Percentiles rank a stretch among this genome's conserved stretches.
Evolutionary conservation across 2,797 vertebrate species (phyloP).

Genomic region (Aplochiton taeniatus): DNA sequence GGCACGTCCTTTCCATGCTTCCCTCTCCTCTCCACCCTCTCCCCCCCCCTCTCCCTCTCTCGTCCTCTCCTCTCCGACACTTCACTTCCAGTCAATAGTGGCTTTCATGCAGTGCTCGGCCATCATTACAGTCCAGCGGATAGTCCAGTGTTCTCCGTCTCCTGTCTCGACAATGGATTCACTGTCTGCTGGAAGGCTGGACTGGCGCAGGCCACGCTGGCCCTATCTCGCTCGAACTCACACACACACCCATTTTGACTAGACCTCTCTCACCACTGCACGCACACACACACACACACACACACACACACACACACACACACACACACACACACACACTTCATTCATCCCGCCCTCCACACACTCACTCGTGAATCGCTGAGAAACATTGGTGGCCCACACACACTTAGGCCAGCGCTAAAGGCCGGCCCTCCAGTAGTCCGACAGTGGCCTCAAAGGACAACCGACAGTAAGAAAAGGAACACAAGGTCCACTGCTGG

Average conservation of each 20-base stretch:
- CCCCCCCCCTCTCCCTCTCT: not conserved
- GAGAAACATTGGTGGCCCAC: too few relatives aligned
- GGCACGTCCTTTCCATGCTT: not conserved
- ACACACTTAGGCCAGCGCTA: too few relatives aligned
- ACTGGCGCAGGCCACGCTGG: constrained; percentile 11
- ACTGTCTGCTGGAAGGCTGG: constrained; percentile 51
- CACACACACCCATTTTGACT: constrained; percentile 12
- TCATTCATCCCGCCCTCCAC: not conserved
- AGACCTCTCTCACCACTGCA: constrained; percentile 24
- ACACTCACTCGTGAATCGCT: not conserved
- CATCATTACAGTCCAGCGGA: constrained; percentile 69
- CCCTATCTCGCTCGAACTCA: not conserved
- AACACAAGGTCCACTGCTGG: too few relatives aligned
- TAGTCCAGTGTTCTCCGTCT: constrained; percentile 62
- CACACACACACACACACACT: constrained; percentile 14
- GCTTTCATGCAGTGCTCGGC: constrained; percentile 65
- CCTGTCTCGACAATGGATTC: constrained; percentile 62
- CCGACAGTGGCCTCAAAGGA: too few relatives aligned
- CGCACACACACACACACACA: constrained; percentile 23
- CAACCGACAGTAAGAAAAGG: too few relatives aligned
- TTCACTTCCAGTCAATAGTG: constrained; percentile 64
- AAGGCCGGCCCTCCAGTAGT: too few relatives aligned
- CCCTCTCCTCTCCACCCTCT: constrained; percentile 11
- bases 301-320: constrained; percentile 11
- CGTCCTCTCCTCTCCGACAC: constrained; percentile 22